These are phyloP conservation scores for Leucozona laternaria DNA, from an alignment of 2,888 invertebrate species.

Conservation along the genomic window DNA sequence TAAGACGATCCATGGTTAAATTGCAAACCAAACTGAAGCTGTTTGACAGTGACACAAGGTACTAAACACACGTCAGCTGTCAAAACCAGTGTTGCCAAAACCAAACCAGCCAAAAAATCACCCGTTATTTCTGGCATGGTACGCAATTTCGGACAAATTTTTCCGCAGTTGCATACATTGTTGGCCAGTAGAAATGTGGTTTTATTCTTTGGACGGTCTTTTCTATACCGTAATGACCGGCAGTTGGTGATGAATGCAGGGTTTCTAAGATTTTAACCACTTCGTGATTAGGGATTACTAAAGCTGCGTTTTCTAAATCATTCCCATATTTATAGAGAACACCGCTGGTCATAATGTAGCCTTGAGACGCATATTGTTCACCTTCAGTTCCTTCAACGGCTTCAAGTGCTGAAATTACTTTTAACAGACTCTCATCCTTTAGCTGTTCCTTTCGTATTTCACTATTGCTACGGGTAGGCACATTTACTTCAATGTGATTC, in stretches of 20 bases:
- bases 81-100: too few species aligned
- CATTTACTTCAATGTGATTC: constrained; percentile 36
- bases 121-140: neutral
- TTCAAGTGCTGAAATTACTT: constrained; percentile 60
- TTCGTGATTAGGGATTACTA: constrained; percentile 4
- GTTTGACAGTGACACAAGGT: too few species aligned
- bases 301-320: constrained; percentile 5
- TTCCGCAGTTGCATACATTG: neutral
- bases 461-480: constrained; percentile 54
- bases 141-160: neutral
- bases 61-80: too few species aligned
- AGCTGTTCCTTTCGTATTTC: constrained; percentile 65
- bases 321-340: constrained; percentile 35
- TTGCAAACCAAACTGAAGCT: too few species aligned
- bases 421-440: constrained; percentile 71
- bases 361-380: constrained; percentile 40
- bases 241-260: neutral
- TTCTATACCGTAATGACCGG: neutral
- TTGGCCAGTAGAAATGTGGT: neutral
- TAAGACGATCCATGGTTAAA: too few species aligned
- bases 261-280: neutral
- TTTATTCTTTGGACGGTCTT: neutral
- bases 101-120: too few species aligned
- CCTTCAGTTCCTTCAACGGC: constrained; percentile 42
- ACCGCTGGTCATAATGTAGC: constrained; percentile 60